Percentiles rank a stretch among this genome's conserved stretches.
Evolutionary conservation across 2,797 vertebrate species (phyloP).

Genomic region (Gobio occitaniae): DNA sequence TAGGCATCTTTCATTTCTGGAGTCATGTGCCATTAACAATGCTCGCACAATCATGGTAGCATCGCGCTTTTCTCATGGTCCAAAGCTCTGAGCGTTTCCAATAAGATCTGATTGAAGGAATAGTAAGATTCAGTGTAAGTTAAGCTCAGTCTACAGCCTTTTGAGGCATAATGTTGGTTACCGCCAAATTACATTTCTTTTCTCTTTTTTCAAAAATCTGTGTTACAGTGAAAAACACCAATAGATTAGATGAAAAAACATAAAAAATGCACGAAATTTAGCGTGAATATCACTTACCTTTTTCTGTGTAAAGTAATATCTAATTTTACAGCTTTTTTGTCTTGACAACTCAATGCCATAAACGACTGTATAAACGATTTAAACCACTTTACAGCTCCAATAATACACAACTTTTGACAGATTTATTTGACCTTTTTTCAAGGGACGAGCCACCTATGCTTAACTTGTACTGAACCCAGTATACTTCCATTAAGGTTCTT

Average conservation of each 20-base stretch:
- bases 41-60: neutral
- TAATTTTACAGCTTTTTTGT: neutral
- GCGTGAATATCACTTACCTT: neutral
- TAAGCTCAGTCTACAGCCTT: neutral
- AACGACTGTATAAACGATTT: neutral
- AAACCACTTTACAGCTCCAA: neutral
- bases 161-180: neutral
- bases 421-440: neutral
- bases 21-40: constrained; percentile 51
- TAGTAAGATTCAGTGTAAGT: neutral
- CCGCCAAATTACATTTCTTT: neutral
- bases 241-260: neutral
- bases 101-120: constrained; percentile 1
- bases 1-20: constrained; percentile 67
- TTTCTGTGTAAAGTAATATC: neutral
- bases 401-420: neutral
- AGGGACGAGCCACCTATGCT: neutral
- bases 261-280: neutral
- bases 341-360: neutral
- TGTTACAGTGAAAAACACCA: neutral
- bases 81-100: neutral
- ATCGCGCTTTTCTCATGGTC: constrained; percentile 21
- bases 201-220: neutral
- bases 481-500: neutral
- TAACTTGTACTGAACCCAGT: neutral